phyloP scores from a whole-genome alignment of 1,140 invertebrate genomes.

The Brachionus calyciflorus region DNA sequence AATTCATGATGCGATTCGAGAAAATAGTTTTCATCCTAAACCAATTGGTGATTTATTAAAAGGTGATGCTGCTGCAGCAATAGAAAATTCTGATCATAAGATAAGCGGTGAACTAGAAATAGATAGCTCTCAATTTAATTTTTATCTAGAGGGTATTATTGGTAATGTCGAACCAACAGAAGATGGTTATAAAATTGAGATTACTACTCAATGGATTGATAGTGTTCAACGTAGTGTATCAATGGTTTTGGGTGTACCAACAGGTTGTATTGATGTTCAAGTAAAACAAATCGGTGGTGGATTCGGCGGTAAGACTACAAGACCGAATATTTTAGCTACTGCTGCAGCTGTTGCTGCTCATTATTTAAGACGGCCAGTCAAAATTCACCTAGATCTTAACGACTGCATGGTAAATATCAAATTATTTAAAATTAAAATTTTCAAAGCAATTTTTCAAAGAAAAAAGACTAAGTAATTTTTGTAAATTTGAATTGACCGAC shows the following conservation, averaged over 20 bases:
- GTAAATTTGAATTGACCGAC: too few species aligned
- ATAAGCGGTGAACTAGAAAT: conserved; percentile 71
- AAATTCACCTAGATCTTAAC: conserved; percentile 23
- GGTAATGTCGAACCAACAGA: conserved; percentile 71
- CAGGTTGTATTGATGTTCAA: conserved; percentile 68
- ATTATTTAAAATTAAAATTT: not conserved
- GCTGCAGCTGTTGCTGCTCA: conserved; percentile 64
- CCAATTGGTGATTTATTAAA: conserved; percentile 48
- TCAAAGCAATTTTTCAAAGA: conserved; percentile 57
- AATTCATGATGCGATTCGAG: conserved; percentile 65
- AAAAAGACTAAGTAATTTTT: too few species aligned
- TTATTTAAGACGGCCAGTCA: conserved; percentile 35
- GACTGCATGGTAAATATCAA: conserved; percentile 38
- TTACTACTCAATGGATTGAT: conserved; percentile 76
- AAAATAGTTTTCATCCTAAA: conserved; percentile 57
- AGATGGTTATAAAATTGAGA: conserved; percentile 75
- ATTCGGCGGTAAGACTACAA: conserved; percentile 90
- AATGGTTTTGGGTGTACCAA: conserved; percentile 69
- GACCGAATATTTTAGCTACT: conserved; percentile 63
- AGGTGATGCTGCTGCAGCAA: conserved; percentile 46
- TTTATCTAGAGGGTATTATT: conserved; percentile 83
- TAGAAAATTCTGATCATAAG: conserved; percentile 57
- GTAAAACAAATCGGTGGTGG: conserved; percentile 84
- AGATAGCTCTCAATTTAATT: conserved; percentile 88
- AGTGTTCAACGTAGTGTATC: conserved; percentile 71